Percentiles rank a stretch among this genome's conserved stretches.
These are phyloP conservation scores for Lithophane ornitopus DNA, from an alignment of 2,888 invertebrate species.

Conservation along the genomic window DNA sequence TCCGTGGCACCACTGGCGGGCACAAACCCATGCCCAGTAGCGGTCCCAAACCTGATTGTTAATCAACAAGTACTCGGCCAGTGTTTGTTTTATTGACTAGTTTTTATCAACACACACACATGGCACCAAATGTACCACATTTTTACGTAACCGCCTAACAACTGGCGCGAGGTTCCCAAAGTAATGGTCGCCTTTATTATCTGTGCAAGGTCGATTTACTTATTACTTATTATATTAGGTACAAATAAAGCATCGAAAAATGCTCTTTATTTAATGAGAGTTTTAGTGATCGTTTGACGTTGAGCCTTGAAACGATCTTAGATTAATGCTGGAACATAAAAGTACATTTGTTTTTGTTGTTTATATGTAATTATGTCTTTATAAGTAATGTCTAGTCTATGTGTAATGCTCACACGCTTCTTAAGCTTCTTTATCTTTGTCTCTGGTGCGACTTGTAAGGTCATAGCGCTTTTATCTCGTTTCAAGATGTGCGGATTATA, in stretches of 20 bases:
- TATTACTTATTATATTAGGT: conserved; percentile 58
- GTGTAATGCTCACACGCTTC: conserved; percentile 26
- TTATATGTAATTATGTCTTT: conserved; percentile 37
- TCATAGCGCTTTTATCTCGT: conserved; percentile 22
- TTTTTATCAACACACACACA: conserved; percentile 77
- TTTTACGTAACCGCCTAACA: conserved; percentile 83
- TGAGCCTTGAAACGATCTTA: conserved; percentile 55
- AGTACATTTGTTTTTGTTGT: conserved; percentile 34
- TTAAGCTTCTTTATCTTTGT: conserved; percentile 28
- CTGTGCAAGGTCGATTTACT: conserved; percentile 79
- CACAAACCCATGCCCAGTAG: conserved; percentile 60
- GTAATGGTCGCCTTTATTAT: conserved; percentile 80
- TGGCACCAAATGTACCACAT: conserved; percentile 73
- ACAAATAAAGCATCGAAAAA: conserved; percentile 69
- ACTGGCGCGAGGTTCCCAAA: conserved; percentile 82
- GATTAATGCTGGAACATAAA: conserved; percentile 38
- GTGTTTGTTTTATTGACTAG: conserved; percentile 81
- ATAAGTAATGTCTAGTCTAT: conserved; percentile 26
- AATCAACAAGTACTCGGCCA: conserved; percentile 71
- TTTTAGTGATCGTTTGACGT: conserved; percentile 50
- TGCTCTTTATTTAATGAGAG: conserved; percentile 62
- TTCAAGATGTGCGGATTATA: conserved; percentile 30
- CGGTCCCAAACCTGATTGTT: conserved; percentile 74
- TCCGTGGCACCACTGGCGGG: conserved; percentile 15
- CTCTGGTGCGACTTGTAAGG: conserved; percentile 24